Evolutionary conservation across 2,113 vertebrate genomes (phyloP), one percentile per base, ranked within the genome.

Genomic region (Pica pica): DNA sequence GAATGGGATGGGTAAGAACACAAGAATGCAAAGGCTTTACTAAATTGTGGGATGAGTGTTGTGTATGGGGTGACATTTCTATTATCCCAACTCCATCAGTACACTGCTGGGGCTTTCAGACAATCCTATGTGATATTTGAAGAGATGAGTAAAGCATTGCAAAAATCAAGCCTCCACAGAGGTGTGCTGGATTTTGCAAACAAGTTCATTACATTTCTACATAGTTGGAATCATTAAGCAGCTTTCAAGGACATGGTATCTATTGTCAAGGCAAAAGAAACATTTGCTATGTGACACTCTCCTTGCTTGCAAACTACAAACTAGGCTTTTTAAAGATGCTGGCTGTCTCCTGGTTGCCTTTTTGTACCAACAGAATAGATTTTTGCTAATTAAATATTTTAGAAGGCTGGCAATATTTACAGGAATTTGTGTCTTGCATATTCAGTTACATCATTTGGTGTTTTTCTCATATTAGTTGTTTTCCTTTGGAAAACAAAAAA

Each of bases 301-400:
- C 16, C 24, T 60, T 60, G 52, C 11, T 6, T 74, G 11, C 1
- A 3, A 13, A 27, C 4, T 16, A 14, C 1, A 2, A 21, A 57
- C 10, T 7, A n/a, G 37, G 33, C 3, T 44, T 52, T 71, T 83
- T 24, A 59, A 8, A 1, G 9, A 14, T 28, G 17, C 6, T 63
- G 39, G 4, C 12, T 70, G 8, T 41, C 31, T 42, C 47, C 4
- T n/a, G 9, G 7, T 35, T 92, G 3, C 1, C n/a, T 80, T 49
- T 41, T 47, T 24, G 5, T 60, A 30, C 41, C 53, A 78, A 35
- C 6, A 31, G 18, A 84, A 71, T n/a, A 31, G 4, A 6, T 12
- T 70, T 82, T 86, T 84, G 19, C 9, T 46, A 33, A n/a, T 9
- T 8, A 39, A 65, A 24, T 77, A 30, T 42, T 87, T 79, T 39